Percentiles rank a stretch among this genome's conserved stretches.
These are phyloP conservation scores for Scaptomyza graminum DNA, from an alignment of 1,140 invertebrate species.

Conservation along the genomic window DNA sequence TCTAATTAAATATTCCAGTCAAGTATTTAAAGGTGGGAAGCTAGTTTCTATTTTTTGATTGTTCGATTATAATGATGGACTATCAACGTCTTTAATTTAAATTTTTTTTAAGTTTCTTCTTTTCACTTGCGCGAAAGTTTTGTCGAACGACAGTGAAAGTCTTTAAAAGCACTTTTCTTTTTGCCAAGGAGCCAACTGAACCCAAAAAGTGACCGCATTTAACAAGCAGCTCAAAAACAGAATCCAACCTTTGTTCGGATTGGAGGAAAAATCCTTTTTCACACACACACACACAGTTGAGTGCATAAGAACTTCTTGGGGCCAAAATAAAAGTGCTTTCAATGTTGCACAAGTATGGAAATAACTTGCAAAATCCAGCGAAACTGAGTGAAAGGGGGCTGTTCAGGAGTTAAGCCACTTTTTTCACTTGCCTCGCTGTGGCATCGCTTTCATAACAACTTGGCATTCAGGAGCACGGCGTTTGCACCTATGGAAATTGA, in stretches of 20 bases:
- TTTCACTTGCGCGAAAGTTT: constrained; percentile 75
- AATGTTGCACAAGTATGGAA: constrained; percentile 2
- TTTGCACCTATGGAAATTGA: constrained; percentile 58
- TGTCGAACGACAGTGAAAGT: constrained; percentile 61
- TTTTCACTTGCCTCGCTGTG: not conserved
- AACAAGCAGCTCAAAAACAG: not conserved
- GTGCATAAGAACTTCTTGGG: constrained; percentile 29
- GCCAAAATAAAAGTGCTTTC: constrained; percentile 26
- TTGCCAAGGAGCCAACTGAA: constrained; percentile 11
- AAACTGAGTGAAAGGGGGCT: not conserved
- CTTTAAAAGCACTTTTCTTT: constrained; percentile 35
- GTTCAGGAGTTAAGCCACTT: too few relatives aligned
- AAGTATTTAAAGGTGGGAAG: constrained; percentile 15
- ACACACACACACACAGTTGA: constrained; percentile 7
- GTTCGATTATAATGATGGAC: constrained; percentile 68
- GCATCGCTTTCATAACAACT: constrained; percentile 63
- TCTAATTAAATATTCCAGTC: constrained; percentile 71
- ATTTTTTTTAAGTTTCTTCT: constrained; percentile 60
- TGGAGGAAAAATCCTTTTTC: not conserved
- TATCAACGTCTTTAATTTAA: constrained; percentile 58
- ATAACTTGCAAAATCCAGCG: constrained; percentile 4
- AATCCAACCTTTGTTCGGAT: not conserved
- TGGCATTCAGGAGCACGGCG: constrained; percentile 46
- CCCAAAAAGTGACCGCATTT: not conserved
- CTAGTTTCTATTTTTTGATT: constrained; percentile 1